Evolutionary conservation across 2,888 invertebrate genomes (phyloP).

Genomic region (Nomada fucata): DNA sequence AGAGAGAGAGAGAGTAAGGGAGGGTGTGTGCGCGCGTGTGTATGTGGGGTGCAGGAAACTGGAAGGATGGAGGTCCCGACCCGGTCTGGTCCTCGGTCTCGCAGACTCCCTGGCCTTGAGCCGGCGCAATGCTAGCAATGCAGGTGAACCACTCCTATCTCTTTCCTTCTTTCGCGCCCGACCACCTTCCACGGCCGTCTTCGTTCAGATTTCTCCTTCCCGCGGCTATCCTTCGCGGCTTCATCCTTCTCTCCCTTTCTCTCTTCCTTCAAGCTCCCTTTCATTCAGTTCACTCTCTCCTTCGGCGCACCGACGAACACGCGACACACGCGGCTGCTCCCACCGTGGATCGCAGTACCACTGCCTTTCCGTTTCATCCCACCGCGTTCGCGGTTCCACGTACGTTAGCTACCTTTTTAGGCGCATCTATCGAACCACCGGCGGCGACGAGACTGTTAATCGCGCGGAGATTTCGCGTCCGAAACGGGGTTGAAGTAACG

Average conservation of each 20-base stretch:
- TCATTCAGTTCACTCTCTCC: constrained; percentile 80
- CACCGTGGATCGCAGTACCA: constrained; percentile 71
- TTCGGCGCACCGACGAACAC: constrained; percentile 71
- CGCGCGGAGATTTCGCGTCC: not conserved
- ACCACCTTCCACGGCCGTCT: constrained; percentile 48
- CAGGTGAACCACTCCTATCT: constrained; percentile 83
- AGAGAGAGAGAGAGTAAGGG: constrained; percentile 59
- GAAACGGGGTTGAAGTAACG: too few species aligned
- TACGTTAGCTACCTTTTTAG: constrained; percentile 38
- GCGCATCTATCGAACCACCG: not conserved
- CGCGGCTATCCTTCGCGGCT: constrained; percentile 60
- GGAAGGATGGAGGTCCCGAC: constrained; percentile 81
- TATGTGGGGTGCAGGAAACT: constrained; percentile 76
- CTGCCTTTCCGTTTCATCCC: constrained; percentile 51
- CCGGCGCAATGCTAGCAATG: constrained; percentile 84
- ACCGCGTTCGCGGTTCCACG: constrained; percentile 22
- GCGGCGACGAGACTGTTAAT: not conserved
- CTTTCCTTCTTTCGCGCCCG: constrained; percentile 70
- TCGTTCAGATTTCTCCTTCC: constrained; percentile 60
- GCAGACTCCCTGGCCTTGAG: constrained; percentile 83
- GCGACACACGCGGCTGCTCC: constrained; percentile 41
- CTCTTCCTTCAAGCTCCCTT: constrained; percentile 69
- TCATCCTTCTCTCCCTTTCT: constrained; percentile 48
- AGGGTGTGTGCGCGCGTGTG: too few species aligned
- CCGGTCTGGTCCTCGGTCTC: constrained; percentile 81